These are phyloP conservation scores for Scalopus aquaticus DNA, from an alignment of 2,113 vertebrate genomes.

Conservation along the genomic window DNA sequence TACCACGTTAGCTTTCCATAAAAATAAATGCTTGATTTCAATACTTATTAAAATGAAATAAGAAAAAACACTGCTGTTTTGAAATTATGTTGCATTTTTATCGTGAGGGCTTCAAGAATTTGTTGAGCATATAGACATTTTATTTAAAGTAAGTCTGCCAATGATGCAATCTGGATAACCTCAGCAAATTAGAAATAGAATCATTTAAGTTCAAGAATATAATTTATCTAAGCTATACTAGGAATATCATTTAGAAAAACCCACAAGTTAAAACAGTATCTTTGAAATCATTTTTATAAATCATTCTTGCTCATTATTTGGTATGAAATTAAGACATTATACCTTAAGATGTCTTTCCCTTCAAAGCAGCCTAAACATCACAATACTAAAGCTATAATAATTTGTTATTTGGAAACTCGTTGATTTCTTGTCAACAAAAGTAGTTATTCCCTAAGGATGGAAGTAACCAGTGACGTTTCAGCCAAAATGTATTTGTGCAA, in stretches of 20 bases:
- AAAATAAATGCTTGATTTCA: slow-evolving; percentile 3
- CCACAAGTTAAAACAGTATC: background rate
- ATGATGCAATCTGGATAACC: background rate
- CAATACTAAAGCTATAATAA: background rate
- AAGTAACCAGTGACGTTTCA: background rate
- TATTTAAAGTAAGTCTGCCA: slow-evolving; percentile 30
- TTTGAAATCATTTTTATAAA: background rate
- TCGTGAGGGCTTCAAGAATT: background rate
- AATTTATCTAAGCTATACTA: background rate
- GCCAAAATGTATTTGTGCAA: slow-evolving; percentile 25
- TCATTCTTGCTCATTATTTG: background rate
- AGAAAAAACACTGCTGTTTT: background rate
- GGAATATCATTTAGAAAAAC: background rate
- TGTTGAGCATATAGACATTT: background rate
- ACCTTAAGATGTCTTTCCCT: background rate
- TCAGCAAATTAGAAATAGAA: background rate
- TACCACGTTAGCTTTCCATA: background rate
- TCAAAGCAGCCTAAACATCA: background rate
- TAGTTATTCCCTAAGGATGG: background rate
- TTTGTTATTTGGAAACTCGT: background rate
- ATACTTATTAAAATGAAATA: background rate
- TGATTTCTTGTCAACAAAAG: background rate
- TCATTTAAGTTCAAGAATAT: background rate
- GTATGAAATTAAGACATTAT: background rate
- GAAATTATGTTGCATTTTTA: slow-evolving; percentile 1